Base-by-base conservation (phyloP, 2,888 invertebrate genomes). In the Sarcophaga caerulescens region DNA sequence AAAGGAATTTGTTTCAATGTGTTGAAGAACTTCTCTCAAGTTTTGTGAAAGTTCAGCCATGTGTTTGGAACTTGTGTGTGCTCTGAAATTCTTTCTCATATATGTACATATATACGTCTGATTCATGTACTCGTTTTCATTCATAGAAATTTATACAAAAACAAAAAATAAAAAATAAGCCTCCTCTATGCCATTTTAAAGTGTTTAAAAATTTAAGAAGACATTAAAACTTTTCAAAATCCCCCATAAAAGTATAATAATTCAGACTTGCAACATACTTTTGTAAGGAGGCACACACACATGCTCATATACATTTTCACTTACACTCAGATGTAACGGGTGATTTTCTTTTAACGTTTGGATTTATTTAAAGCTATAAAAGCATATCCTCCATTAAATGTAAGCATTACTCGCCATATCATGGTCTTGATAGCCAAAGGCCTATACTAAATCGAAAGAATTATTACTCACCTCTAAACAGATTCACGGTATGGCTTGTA, bases 201-300 rank as follows among this genome's bases (percentile, higher is more conserved):
- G 70, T 76, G 70, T 76, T 73, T 70, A 76, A 81, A 81, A 82
- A 82, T 76, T 82, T 82, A 76, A 80, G 80, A 80, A 84, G 66
- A 82, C 60, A 76, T 76, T 66, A 71, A 71, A 74, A 76, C 80
- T 79, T 76, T 60, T 65, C 12, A 59, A 74, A 52, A 52, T 45
- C 63, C 35, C 63, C 73, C 66, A 83, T 57, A 60, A 83, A 68
- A 45, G 73, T 66, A 35, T 45, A 69, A 66, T 66, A 78, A 14
- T n/a, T 69, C 52, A 25, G 44, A 47, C 63, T 75, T 47, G 35
- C n/a, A 19, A 66, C 60, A 68, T 62, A 23, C 19, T 45, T 12
- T 70, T 19, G n/a, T n/a, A 14, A 8, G 2, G 8, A 35, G 35
- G 8, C 35, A 35, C 8, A 35, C 35, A 35, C 35, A 35, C 35